Base-by-base conservation (phyloP, 2,888 invertebrate genomes). In the Phortica magna region DNA sequence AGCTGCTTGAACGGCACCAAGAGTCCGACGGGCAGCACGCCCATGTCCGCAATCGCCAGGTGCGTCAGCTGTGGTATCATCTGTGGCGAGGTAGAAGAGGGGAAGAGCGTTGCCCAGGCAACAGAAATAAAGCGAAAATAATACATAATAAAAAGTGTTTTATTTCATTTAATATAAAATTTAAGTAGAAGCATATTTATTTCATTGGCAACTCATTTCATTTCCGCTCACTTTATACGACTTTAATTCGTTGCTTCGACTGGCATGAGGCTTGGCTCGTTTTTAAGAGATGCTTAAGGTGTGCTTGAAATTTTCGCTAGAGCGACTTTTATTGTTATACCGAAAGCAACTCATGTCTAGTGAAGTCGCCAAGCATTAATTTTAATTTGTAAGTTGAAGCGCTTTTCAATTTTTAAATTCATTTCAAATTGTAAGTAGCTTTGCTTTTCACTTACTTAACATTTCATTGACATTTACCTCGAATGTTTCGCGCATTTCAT, bases 1-100 rank as follows among this genome's bases (percentile, higher is more conserved):
- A 96, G 91, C 82, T 94, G 93, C 70, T 89, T 85, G 79, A 92
- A 92, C 31, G 92, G 91, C 79, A 90, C 85, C 73, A 92, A 78
- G 78, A 92, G 79, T n/a, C 91, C 92, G 80, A 91, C 84, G 48
- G 92, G 92, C 81, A 92, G 79, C 71, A 89, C 83, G n/a, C 92
- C 91, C 91, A 92, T 92, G 82, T 92, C 92, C 78, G 92, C 91
- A 79, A 92, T 89, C 68, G 92, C 89, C 83, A 92, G 85, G 77
- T 91, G 89, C 57, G 89, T 91, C 68, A 92, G 84, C 59, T 92
- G 87, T 77, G 91, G 91, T 78, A 92, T 89, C 75, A 89, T 83
- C 92, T 92, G 81, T 3, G 7, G 59, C 5, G 17, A 19, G 59
- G 12, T n/a, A 17, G 7, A 14, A 48, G 9, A 14, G 48, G 2